phyloP scores from a whole-genome alignment of 2,888 invertebrate genomes.

The Amphipoea lucens region DNA sequence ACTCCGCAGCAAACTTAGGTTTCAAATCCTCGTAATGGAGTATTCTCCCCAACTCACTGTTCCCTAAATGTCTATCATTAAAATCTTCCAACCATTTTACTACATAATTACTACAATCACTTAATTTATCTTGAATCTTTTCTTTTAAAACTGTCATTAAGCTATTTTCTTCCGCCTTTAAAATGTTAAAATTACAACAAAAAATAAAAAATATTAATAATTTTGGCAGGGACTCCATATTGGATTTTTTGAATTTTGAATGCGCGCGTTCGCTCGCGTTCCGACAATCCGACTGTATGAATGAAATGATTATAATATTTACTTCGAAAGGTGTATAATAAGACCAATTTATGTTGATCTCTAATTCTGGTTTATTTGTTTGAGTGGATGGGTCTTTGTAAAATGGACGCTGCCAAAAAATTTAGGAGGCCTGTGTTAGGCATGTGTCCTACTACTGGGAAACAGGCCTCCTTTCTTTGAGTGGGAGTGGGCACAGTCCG shows the following conservation, averaged over 20 bases:
- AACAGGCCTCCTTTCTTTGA: no score
- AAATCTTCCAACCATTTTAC: conserved; percentile 76
- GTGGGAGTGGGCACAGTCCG: no score
- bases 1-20: conserved; percentile 66
- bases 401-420: conserved; percentile 1
- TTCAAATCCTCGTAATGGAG: conserved; percentile 81
- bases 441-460: no score
- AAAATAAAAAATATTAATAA: conserved; percentile 51
- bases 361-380: neutral
- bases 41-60: conserved; percentile 77
- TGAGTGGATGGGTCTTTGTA: neutral
- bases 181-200: conserved; percentile 36
- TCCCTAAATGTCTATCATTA: conserved; percentile 80
- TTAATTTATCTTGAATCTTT: conserved; percentile 73
- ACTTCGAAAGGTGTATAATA: conserved; percentile 20
- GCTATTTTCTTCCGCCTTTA: conserved; percentile 37
- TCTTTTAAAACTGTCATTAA: conserved; percentile 69
- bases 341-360: conserved; percentile 10
- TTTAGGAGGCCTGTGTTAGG: no score
- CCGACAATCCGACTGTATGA: conserved; percentile 73
- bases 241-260: conserved; percentile 67
- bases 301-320: conserved; percentile 6
- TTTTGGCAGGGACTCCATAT: conserved; percentile 57
- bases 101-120: conserved; percentile 68
- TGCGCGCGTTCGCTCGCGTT: conserved; percentile 68